These are phyloP conservation scores for Brachypalpus laphriformis DNA, from an alignment of 2,888 invertebrate genomes.

Conservation along the genomic window DNA sequence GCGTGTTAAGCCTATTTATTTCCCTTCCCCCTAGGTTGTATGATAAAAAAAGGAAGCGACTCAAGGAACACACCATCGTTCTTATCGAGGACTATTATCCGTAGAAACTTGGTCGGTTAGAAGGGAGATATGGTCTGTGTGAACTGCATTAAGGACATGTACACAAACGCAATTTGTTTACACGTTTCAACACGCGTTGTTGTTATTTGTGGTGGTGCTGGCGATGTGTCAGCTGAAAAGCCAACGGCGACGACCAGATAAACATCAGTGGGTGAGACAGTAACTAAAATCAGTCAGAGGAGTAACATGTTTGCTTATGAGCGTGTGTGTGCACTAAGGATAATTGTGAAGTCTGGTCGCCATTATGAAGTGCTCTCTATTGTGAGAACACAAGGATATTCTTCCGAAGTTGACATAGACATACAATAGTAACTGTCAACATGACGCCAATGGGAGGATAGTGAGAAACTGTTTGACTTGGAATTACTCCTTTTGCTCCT, in stretches of 20 bases:
- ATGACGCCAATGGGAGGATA: background rate
- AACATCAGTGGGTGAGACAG: conserved; percentile 35
- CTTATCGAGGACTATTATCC: conserved; percentile 19
- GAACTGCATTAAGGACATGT: conserved; percentile 54
- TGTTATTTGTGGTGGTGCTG: conserved; percentile 26
- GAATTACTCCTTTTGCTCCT: background rate
- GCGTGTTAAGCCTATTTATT: conserved; percentile 47
- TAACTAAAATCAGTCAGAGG: conserved; percentile 4
- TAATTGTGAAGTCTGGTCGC: background rate
- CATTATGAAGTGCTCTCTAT: conserved; percentile 2
- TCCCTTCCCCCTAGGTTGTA: background rate
- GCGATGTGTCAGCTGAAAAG: conserved; percentile 60
- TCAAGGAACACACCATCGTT: conserved; percentile 1
- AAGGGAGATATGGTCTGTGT: conserved; percentile 7
- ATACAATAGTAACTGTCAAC: conserved; percentile 5
- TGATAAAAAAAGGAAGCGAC: background rate
- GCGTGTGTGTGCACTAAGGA: conserved; percentile 1
- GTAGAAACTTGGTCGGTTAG: background rate
- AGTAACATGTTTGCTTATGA: background rate
- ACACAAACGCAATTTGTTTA: conserved; percentile 71
- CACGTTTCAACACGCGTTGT: conserved; percentile 61
- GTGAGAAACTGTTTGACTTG: background rate
- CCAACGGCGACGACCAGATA: conserved; percentile 62
- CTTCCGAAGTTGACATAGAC: background rate
- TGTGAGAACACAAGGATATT: background rate